Evolutionary conservation across 2,888 invertebrate species (phyloP), one percentile per base, ranked within the genome.

Genomic region (Rhodophaea formosa): DNA sequence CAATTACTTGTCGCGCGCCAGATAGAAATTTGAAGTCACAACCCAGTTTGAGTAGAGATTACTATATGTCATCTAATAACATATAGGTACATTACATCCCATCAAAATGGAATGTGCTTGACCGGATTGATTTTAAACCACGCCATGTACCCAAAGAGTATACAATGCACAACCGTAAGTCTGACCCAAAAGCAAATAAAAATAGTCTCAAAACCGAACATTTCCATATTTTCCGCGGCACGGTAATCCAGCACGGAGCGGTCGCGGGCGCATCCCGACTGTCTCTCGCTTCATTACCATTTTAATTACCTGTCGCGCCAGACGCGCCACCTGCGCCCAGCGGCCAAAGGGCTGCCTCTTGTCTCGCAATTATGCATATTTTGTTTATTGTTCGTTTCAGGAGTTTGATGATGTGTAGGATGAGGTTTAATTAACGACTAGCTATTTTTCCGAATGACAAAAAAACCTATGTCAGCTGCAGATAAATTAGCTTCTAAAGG

Each of bases 281-380:
- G 71, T 70, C 70, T 74, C 74, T 66, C 73, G 73, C 70, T 74
- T 86, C 80, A 88, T 89, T 89, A 84, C 77, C 89, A 88, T 88
- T 83, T 88, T 88, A 89, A 90, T 90, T 86, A 88, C 77, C 84
- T 86, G 87, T 80, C 81, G 66, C 62, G 72, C 70, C 74, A 70
- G 74, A 66, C 71, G 65, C 71, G 68, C 69, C 66, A 80, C 77
- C 80, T 83, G 80, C 69, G 72, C 62, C 67, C 62, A 58, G 57
- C 61, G 57, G 55, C 59, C 56, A 65, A 58, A 67, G 67, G 70
- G 69, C 68, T 68, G 73, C 66, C 64, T 65, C 67, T 73, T 72
- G 65, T 69, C 70, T 67, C 62, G 67, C 73, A 75, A 74, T 72
- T 73, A 76, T 77, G 77, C 72, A 77, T 77, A 77, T 75, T 82